Evolutionary conservation across 2,888 invertebrate genomes (phyloP).

Genomic region (Hirudinaria manillensis): DNA sequence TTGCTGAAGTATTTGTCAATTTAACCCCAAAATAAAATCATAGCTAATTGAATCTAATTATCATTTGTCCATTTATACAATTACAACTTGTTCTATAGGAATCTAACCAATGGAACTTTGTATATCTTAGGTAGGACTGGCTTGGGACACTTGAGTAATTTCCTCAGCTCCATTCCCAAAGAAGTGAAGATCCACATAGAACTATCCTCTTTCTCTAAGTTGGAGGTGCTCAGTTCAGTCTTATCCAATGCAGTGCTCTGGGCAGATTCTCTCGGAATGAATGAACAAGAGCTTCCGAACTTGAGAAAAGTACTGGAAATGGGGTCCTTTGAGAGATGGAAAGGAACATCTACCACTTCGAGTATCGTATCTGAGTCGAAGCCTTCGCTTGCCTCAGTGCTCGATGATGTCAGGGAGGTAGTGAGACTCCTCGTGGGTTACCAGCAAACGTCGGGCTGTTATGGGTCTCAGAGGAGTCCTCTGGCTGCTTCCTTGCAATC

Average conservation of each 20-base stretch:
- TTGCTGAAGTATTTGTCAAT: too few relatives aligned
- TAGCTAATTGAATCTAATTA: too few relatives aligned
- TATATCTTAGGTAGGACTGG: conserved; percentile 17
- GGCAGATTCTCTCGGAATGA: conserved; percentile 78
- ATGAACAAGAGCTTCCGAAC: conserved; percentile 77
- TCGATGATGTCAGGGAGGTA: conserved; percentile 73
- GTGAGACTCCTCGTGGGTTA: conserved; percentile 53
- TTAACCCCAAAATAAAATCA: too few relatives aligned
- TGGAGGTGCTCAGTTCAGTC: conserved; percentile 64
- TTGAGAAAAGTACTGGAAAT: conserved; percentile 66
- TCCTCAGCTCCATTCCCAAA: conserved; percentile 62
- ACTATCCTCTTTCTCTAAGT: conserved; percentile 76
- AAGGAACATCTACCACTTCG: background rate
- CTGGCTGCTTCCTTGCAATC: background rate
- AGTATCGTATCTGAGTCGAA: conserved; percentile 67
- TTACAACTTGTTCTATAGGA: too few relatives aligned
- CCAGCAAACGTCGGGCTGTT: conserved; percentile 21
- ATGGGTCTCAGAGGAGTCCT: too few relatives aligned
- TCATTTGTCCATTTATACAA: too few relatives aligned
- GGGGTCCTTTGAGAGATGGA: conserved; percentile 45
- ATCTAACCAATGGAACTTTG: too few relatives aligned
- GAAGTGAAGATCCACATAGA: conserved; percentile 71
- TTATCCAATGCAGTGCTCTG: conserved; percentile 66
- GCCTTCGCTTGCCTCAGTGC: conserved; percentile 71
- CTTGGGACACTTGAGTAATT: conserved; percentile 63